Percentiles rank a stretch among this genome's conserved stretches.
Conservation (phyloP, 1,140 invertebrate genomes). For the Lasioglossum baleicum region DNA sequence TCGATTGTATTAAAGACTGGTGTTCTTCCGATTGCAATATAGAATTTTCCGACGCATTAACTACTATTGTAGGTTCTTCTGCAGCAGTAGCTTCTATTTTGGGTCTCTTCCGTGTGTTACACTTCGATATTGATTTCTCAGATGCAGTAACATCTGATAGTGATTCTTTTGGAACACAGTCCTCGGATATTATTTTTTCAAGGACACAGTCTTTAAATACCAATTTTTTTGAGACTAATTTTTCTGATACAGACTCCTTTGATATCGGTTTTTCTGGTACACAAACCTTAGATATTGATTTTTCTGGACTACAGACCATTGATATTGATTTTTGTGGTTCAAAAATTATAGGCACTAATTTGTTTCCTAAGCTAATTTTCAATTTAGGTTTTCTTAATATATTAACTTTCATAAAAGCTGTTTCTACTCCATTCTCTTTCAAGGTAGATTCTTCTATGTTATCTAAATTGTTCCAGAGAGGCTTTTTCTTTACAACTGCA, state of each 20-base stretch:
- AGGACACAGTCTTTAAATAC: too few species aligned
- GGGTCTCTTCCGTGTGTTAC: neutral
- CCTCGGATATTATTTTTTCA: too few species aligned
- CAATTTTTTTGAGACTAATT: too few species aligned
- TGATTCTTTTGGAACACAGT: too few species aligned
- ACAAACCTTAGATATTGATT: neutral
- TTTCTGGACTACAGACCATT: neutral
- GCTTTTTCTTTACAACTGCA: too few species aligned
- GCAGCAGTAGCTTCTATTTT: neutral
- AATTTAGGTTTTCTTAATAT: neutral
- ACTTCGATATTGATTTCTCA: too few species aligned
- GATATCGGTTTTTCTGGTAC: too few species aligned
- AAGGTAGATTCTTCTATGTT: neutral
- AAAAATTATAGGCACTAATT: neutral
- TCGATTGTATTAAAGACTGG: neutral
- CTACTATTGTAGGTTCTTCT: too few species aligned
- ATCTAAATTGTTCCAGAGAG: neutral
- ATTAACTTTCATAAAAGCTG: neutral
- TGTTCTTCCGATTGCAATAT: too few species aligned
- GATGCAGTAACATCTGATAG: too few species aligned
- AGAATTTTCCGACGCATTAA: neutral
- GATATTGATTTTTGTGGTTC: neutral
- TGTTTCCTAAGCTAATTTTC: neutral
- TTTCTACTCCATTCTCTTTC: neutral
- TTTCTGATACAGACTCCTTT: too few species aligned